These are phyloP conservation scores for Stichopus horrens DNA, from an alignment of 53 echinoderm and acorn worm species.

Conservation along the genomic window DNA sequence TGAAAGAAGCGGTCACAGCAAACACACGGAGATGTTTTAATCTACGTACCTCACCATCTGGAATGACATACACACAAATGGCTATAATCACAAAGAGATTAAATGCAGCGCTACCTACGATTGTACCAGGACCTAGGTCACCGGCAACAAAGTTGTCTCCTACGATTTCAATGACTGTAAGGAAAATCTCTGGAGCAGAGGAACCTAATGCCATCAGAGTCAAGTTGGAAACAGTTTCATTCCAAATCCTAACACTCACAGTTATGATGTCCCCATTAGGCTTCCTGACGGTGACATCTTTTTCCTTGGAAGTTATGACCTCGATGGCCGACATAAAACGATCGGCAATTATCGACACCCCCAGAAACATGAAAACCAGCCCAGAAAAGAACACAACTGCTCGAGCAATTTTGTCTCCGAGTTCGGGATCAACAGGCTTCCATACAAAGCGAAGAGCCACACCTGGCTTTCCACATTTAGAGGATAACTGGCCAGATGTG, in stretches of 20 bases:
- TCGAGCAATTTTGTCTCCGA: slow-evolving; percentile 80
- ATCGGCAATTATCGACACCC: slow-evolving; percentile 96
- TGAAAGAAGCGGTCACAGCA: slow-evolving; percentile 91
- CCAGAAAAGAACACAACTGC: slow-evolving; percentile 88
- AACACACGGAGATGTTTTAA: slow-evolving; percentile 96
- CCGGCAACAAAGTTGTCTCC: slow-evolving; percentile 86
- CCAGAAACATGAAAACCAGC: slow-evolving; percentile 86
- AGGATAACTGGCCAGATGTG: not conserved
- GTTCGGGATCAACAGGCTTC: not conserved
- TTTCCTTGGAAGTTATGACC: slow-evolving; percentile 97
- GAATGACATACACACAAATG: slow-evolving; percentile 88
- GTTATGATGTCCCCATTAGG: slow-evolving; percentile 87
- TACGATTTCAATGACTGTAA: slow-evolving; percentile 89
- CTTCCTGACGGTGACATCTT: slow-evolving; percentile 77
- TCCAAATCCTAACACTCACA: slow-evolving; percentile 94
- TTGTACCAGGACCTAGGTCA: slow-evolving; percentile 92
- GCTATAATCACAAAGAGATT: slow-evolving; percentile 97
- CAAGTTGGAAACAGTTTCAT: slow-evolving; percentile 96
- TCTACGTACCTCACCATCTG: slow-evolving; percentile 73
- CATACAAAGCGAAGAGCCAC: slow-evolving; percentile 32
- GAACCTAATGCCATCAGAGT: slow-evolving; percentile 98
- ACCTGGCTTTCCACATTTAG: slow-evolving; percentile 25
- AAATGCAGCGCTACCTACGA: slow-evolving; percentile 98
- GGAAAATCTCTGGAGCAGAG: slow-evolving; percentile 95
- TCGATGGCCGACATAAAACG: slow-evolving; percentile 98